Base-by-base conservation (phyloP, 2,113 vertebrate species). In the Hiodon alosoides region DNA sequence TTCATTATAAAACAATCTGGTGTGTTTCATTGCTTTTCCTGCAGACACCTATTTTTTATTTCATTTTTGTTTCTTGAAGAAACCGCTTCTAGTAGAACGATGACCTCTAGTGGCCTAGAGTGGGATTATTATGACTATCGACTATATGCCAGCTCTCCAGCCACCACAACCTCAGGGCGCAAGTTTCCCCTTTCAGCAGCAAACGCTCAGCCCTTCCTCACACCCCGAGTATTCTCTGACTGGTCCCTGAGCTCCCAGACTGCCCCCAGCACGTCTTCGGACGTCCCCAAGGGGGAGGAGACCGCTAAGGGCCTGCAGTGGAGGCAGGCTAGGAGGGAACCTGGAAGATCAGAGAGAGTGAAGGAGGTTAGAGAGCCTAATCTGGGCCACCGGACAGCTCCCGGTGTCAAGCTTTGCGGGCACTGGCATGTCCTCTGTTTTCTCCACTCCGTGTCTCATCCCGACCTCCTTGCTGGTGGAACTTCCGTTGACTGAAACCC, bases 101-200 rank as follows among this genome's bases (percentile, higher is more conserved):
- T 94, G 93, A 91, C 92, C 87, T 93, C 92, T 87, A 91, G 93
- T 93, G 91, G 90, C 85, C 86, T 93, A 82, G 92, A 94, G 83
- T 93, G 94, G 93, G 92, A 95, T 90, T 89, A 90, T 90, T 88
- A 90, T 84, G 91, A 92, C 84, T 92, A 91, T 83, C 89, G 91
- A 67, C 91, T 88, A 1, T 76, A 89, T 86, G 85, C 85, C 82
- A 89, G 85, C 85, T 90, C 86, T 85, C 82, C 88, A 84, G 86
- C 88, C 79, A 90, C 89, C 70, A 81, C 82, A 77, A 89, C 89
- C 73, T 82, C 86, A 0, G 85, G 80, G 86, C 79, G 81, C 88
- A 85, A 84, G 81, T 86, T 85, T 51, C 77, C 86, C 82, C 86
- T 88, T 83, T 88, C 86, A 84, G 81, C 85, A 13, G 58, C 83